Percentiles rank a stretch among this genome's conserved stretches.
These are phyloP conservation scores for Thryonomys swinderianus DNA, from an alignment of 2,113 vertebrate genomes.

Conservation along the genomic window DNA sequence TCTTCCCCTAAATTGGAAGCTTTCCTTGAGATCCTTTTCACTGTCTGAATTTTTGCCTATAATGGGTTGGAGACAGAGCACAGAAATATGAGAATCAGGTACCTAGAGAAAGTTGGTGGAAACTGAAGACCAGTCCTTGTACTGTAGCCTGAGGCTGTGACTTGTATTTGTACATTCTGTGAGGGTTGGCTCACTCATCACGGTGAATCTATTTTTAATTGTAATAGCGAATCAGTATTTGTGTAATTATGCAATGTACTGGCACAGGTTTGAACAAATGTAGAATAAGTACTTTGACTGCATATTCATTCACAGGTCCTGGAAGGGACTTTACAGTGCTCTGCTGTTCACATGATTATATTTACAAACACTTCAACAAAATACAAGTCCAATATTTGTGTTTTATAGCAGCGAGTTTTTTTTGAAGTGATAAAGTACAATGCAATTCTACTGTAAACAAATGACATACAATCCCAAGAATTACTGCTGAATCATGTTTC, in stretches of 20 bases:
- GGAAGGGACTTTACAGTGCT: background rate
- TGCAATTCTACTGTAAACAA: slow-evolving; percentile 26
- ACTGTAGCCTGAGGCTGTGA: background rate
- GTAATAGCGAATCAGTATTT: background rate
- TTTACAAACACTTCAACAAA: slow-evolving; percentile 58
- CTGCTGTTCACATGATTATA: background rate
- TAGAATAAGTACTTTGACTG: background rate
- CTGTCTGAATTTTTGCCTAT: background rate
- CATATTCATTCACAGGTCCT: background rate
- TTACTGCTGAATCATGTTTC: background rate
- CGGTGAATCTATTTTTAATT: slow-evolving; percentile 11
- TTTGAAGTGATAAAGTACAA: slow-evolving; percentile 45
- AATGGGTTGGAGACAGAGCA: background rate
- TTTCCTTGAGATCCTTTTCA: background rate
- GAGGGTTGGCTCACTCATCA: background rate
- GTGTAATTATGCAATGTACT: background rate
- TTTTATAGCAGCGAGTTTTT: background rate
- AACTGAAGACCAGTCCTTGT: background rate
- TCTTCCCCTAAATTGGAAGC: background rate
- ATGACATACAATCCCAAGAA: slow-evolving; percentile 26
- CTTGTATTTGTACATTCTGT: background rate
- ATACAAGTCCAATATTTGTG: background rate
- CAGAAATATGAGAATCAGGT: background rate
- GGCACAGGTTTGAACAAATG: slow-evolving; percentile 18
- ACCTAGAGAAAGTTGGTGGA: background rate